Evolutionary conservation across 2,113 vertebrate species (phyloP).

Genomic region (Leptodactylus fuscus): DNA sequence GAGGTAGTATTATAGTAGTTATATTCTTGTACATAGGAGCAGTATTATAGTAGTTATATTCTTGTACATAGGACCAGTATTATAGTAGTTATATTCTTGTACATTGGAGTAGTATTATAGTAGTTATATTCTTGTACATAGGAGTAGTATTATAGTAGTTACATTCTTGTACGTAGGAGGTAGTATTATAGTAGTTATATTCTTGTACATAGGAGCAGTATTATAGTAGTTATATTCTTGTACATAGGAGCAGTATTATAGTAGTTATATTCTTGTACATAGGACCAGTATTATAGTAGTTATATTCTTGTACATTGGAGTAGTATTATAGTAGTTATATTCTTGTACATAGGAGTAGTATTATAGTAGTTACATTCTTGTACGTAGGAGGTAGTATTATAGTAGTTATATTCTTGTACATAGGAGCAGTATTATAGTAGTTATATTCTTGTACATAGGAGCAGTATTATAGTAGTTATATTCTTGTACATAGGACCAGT

Average conservation of each 20-base stretch:
- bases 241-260: neutral
- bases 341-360: neutral
- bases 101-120: neutral
- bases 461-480: neutral
- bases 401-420: too few species aligned
- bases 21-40: too few species aligned
- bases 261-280: neutral
- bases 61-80: too few species aligned
- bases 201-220: neutral
- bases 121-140: neutral
- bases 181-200: neutral
- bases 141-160: neutral
- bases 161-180: neutral
- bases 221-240: conserved; percentile 1
- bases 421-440: neutral
- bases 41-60: too few species aligned
- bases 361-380: neutral
- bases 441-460: neutral
- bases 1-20: too few species aligned
- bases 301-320: neutral
- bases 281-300: neutral
- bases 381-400: neutral
- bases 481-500: neutral
- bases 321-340: neutral
- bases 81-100: neutral